These are phyloP conservation scores for Limonius californicus DNA, from an alignment of 1,140 invertebrate species.

Conservation along the genomic window DNA sequence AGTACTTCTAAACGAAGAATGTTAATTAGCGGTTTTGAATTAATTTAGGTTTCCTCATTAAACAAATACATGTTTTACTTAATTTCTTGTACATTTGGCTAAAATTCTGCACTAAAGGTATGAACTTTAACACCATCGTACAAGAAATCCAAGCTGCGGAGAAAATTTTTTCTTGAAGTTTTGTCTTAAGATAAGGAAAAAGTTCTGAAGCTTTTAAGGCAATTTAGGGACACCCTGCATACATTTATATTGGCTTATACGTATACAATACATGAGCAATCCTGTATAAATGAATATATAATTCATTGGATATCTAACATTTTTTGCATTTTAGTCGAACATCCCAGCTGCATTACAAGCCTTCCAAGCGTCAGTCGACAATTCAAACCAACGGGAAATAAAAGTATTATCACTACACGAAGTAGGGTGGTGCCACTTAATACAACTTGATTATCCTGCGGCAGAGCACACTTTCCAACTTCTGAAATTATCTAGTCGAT, in stretches of 20 bases:
- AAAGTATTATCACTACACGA: conserved; percentile 67
- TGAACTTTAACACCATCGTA: no score
- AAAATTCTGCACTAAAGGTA: no score
- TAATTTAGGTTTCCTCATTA: no score
- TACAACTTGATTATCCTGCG: conserved; percentile 59
- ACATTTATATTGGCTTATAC: conserved; percentile 9
- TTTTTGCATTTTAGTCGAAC: conserved; percentile 57
- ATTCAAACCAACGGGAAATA: conserved; percentile 63
- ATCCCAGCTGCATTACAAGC: conserved; percentile 56
- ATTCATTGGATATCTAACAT: background rate
- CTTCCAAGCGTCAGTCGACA: conserved; percentile 58
- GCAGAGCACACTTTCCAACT: conserved; percentile 56
- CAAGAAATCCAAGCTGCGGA: no score
- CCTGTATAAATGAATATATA: conserved; percentile 1
- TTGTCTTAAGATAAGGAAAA: no score
- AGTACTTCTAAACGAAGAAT: no score
- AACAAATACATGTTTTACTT: no score
- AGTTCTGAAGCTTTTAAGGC: no score
- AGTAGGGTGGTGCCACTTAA: conserved; percentile 68
- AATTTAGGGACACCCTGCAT: no score
- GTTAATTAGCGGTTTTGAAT: no score
- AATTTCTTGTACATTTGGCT: no score
- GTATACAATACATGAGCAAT: conserved; percentile 8
- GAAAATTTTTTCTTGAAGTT: no score
- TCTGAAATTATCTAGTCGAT: conserved; percentile 60